phyloP scores from a whole-genome alignment of 2,888 invertebrate genomes.

The Diaprepes abbreviatus region DNA sequence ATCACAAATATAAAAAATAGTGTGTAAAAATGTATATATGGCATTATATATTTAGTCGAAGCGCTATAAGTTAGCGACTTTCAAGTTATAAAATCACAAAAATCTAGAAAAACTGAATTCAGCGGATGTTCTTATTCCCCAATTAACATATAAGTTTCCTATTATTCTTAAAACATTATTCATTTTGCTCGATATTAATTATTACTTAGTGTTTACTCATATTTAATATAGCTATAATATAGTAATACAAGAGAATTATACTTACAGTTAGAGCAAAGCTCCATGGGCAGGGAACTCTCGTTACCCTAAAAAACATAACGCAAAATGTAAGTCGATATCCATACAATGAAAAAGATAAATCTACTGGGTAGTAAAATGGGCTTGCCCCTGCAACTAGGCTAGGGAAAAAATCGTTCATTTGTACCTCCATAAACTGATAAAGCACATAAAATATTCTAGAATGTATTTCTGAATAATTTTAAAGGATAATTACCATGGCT shows the following conservation, averaged over 20 bases:
- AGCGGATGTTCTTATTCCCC: too few relatives aligned
- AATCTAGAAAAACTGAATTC: too few relatives aligned
- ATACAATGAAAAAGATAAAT: constrained; percentile 11
- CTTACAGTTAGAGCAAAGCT: constrained; percentile 97
- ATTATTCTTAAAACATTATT: too few relatives aligned
- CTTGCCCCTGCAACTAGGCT: constrained; percentile 59
- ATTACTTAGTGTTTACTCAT: background rate
- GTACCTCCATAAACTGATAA: background rate
- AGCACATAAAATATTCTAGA: background rate
- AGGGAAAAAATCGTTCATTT: background rate
- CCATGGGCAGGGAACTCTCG: constrained; percentile 96
- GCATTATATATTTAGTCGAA: too few relatives aligned
- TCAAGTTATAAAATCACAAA: too few relatives aligned
- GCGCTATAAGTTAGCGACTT: too few relatives aligned
- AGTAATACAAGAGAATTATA: constrained; percentile 57
- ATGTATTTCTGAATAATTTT: constrained; percentile 6
- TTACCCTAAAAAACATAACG: constrained; percentile 83
- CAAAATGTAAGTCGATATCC: constrained; percentile 16
- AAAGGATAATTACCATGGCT: constrained; percentile 27
- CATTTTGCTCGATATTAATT: too few relatives aligned
- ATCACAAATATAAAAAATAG: too few relatives aligned
- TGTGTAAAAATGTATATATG: too few relatives aligned
- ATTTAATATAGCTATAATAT: background rate
- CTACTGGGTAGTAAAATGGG: constrained; percentile 59
- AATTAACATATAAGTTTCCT: too few relatives aligned